Conservation (phyloP, 1,140 invertebrate genomes). For the Proctacanthus coquilletti region DNA sequence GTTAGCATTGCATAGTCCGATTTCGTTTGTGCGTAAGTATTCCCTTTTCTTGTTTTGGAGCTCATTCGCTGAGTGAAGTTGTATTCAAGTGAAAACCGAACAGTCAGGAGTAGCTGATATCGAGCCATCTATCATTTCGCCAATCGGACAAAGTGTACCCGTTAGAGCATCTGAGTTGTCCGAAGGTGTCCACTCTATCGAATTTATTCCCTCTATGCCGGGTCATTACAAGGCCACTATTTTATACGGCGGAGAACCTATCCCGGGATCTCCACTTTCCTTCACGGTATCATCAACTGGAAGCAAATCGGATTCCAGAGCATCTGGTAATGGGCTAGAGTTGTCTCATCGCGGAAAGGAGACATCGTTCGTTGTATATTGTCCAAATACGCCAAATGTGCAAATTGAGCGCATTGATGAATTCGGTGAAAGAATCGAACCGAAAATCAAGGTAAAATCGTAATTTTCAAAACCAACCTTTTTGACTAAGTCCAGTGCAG, state of each 20-base stretch:
- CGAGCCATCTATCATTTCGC: conserved; percentile 75
- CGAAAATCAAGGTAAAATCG: conserved; percentile 20
- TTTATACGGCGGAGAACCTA: conserved; percentile 62
- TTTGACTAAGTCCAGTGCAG: no score
- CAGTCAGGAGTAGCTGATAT: conserved; percentile 82
- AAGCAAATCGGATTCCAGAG: conserved; percentile 32
- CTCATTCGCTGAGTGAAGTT: not conserved
- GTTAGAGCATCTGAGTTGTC: conserved; percentile 60
- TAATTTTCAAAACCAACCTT: not conserved
- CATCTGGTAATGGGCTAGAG: conserved; percentile 45
- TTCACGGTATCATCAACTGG: conserved; percentile 31
- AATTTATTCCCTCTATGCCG: conserved; percentile 72
- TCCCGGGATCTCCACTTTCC: conserved; percentile 42
- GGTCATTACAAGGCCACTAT: conserved; percentile 82
- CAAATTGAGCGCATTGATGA: conserved; percentile 30
- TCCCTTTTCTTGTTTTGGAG: conserved; percentile 8
- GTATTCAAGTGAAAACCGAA: conserved; percentile 58
- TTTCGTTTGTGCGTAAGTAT: conserved; percentile 61
- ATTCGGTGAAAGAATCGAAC: conserved; percentile 27
- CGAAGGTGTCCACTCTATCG: conserved; percentile 59
- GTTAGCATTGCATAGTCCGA: conserved; percentile 67
- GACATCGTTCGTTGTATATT: conserved; percentile 53
- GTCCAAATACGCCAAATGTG: conserved; percentile 37
- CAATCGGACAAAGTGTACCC: conserved; percentile 71
- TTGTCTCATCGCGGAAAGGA: conserved; percentile 55